Evolutionary conservation across 1,140 invertebrate species (phyloP).

Genomic region (Hesperophylax magnus): DNA sequence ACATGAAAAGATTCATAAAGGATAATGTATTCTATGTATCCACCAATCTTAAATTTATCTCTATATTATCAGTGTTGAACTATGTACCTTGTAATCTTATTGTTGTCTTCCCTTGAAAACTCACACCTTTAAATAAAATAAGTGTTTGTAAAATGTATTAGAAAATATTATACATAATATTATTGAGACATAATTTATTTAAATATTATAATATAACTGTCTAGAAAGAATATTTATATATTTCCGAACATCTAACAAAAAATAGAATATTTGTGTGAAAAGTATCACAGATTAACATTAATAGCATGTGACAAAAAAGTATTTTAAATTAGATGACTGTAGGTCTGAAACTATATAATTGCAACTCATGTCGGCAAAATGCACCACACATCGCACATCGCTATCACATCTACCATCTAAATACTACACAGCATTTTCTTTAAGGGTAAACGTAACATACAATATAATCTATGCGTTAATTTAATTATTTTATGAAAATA

Average conservation of each 20-base stretch:
- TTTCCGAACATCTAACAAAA: slow-evolving; percentile 7
- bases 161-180: slow-evolving; percentile 34
- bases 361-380: slow-evolving; percentile 28
- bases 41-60: background rate
- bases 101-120: slow-evolving; percentile 52
- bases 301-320: slow-evolving; percentile 10
- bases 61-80: slow-evolving; percentile 12
- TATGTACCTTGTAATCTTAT: slow-evolving; percentile 46
- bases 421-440: no score
- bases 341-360: slow-evolving; percentile 42
- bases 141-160: slow-evolving; percentile 39
- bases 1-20: no score
- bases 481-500: no score
- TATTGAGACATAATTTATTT: slow-evolving; percentile 16
- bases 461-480: no score
- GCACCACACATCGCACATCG: slow-evolving; percentile 53
- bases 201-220: background rate
- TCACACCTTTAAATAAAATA: slow-evolving; percentile 39
- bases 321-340: slow-evolving; percentile 37
- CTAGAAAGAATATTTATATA: slow-evolving; percentile 31
- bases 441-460: no score
- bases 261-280: slow-evolving; percentile 25
- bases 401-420: slow-evolving; percentile 28
- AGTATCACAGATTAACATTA: slow-evolving; percentile 9
- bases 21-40: no score